phyloP scores from a whole-genome alignment of 30 jellyfish, hydroid and myxozoan species.

The Clytia hemisphaerica region DNA sequence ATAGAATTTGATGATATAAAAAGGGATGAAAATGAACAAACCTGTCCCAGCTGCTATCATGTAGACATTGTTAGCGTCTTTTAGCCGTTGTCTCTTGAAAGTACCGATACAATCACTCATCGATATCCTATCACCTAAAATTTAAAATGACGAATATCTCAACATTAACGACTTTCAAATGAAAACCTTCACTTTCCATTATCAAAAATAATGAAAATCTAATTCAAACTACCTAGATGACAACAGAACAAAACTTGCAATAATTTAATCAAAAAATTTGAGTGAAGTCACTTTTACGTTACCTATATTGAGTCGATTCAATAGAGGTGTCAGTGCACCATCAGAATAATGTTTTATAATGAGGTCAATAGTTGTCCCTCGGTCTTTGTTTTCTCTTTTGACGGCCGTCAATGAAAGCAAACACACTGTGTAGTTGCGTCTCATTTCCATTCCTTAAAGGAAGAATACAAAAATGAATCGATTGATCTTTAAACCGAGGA shows the following conservation, averaged over 20 bases:
- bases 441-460: conserved; percentile 49
- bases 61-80: conserved; percentile 26
- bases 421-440: conserved; percentile 70
- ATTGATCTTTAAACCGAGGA: background rate
- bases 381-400: background rate
- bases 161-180: too few relatives aligned
- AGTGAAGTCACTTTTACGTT: too few relatives aligned
- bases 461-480: background rate
- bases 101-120: conserved; percentile 72
- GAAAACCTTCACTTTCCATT: too few relatives aligned
- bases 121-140: conserved; percentile 55
- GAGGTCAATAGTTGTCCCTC: conserved; percentile 10
- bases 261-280: too few relatives aligned
- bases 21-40: background rate
- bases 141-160: too few relatives aligned
- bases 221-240: background rate
- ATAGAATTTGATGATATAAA: background rate
- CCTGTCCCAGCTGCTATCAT: conserved; percentile 98
- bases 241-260: too few relatives aligned
- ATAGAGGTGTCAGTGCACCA: conserved; percentile 77
- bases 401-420: conserved; percentile 9
- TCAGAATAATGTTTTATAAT: conserved; percentile 68
- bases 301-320: too few relatives aligned
- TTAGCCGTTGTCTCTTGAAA: conserved; percentile 37
- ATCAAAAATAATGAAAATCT: background rate